Conservation (phyloP, 2,888 invertebrate genomes). For the Cantharis rustica region DNA sequence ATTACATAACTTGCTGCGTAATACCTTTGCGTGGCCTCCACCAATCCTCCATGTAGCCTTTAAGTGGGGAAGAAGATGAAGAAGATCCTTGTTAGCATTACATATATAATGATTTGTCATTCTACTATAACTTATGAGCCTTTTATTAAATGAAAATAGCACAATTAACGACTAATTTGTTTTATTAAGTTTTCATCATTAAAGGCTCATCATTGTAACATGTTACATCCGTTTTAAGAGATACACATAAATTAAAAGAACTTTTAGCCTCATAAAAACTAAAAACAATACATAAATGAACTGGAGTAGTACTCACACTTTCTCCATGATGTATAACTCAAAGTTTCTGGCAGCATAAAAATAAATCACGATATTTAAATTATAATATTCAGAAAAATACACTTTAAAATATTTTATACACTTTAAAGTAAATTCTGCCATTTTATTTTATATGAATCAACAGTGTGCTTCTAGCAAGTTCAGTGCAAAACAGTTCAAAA, state of each 20-base stretch:
- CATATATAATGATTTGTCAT: slow-evolving; percentile 44
- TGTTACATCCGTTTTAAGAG: not conserved
- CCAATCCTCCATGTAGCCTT: slow-evolving; percentile 98
- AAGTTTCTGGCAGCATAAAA: slow-evolving; percentile 43
- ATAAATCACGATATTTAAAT: slow-evolving; percentile 14
- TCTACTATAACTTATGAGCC: slow-evolving; percentile 30
- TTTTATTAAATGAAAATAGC: slow-evolving; percentile 11
- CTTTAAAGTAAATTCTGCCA: not conserved
- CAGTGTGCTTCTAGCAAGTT: not conserved
- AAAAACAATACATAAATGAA: slow-evolving; percentile 29
- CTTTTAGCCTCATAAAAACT: slow-evolving; percentile 41
- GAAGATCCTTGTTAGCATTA: slow-evolving; percentile 66
- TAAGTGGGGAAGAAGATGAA: slow-evolving; percentile 83
- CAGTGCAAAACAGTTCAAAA: not conserved
- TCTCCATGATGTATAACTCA: slow-evolving; percentile 49
- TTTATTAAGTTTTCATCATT: not conserved
- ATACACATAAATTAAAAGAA: slow-evolving; percentile 8
- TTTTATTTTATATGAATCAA: not conserved
- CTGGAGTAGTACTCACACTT: slow-evolving; percentile 50
- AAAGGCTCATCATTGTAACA: not conserved
- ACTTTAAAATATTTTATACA: not conserved
- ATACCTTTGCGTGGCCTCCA: slow-evolving; percentile 95
- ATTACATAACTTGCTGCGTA: slow-evolving; percentile 7
- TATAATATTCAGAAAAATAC: not conserved
- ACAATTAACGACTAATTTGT: not conserved